Evolutionary conservation across 2,888 invertebrate species (phyloP).

Genomic region (Dasysyrphus albostriatus): DNA sequence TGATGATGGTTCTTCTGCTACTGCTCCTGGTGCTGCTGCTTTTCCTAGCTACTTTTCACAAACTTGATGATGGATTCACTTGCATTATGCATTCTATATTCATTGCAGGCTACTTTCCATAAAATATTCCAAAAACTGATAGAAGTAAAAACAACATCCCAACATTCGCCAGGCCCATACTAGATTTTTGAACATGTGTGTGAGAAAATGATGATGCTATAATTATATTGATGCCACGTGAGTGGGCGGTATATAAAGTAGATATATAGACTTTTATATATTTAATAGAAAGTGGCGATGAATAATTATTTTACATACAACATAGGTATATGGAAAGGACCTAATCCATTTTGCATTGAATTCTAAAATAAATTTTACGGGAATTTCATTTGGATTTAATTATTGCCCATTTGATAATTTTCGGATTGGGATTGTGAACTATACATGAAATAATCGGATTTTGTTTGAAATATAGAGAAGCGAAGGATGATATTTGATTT

Average conservation of each 20-base stretch:
- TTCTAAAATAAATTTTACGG: constrained; percentile 49
- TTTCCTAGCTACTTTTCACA: constrained; percentile 28
- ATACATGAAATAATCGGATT: constrained; percentile 54
- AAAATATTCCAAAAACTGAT: constrained; percentile 37
- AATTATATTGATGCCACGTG: constrained; percentile 67
- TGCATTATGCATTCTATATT: constrained; percentile 67
- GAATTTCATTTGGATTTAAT: constrained; percentile 69
- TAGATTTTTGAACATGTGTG: constrained; percentile 23
- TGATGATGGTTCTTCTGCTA: constrained; percentile 21
- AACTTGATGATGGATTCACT: constrained; percentile 60
- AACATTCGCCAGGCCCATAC: not conserved
- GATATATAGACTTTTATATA: not conserved
- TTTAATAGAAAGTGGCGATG: not conserved
- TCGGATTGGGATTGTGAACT: not conserved
- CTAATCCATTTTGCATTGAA: constrained; percentile 52
- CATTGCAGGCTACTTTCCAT: constrained; percentile 65
- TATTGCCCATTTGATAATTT: constrained; percentile 46
- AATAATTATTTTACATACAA: constrained; percentile 1
- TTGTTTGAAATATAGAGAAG: not conserved
- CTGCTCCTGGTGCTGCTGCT: not conserved
- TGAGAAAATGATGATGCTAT: constrained; percentile 32
- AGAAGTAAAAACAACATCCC: constrained; percentile 20
- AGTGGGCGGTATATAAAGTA: not conserved
- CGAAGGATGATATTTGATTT: not conserved
- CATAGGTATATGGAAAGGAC: not conserved